A percentile compares a stretch with the other conserved stretches of the same genome.
Conservation (phyloP, 2,113 vertebrate species). For the Scortum barcoo region DNA sequence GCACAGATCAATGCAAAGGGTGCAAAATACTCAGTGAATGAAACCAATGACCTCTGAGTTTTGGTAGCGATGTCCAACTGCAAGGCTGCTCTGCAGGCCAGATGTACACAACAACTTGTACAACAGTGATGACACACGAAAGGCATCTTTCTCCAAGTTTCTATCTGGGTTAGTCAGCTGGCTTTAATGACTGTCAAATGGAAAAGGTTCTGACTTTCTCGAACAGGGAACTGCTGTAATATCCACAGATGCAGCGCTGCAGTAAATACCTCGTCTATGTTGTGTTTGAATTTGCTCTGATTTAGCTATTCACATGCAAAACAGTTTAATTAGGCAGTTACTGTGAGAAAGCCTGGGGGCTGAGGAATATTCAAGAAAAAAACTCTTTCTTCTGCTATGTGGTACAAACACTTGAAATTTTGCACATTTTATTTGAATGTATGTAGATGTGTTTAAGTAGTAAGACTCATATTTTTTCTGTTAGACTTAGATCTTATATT, state of each 20-base stretch:
- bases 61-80: background rate
- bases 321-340: background rate
- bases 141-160: background rate
- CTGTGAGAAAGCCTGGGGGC: background rate
- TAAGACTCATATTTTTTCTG: background rate
- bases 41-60: conserved; percentile 6
- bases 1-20: background rate
- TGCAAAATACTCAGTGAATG: background rate
- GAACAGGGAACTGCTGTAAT: background rate
- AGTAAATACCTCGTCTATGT: background rate
- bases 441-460: background rate
- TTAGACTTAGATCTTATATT: background rate
- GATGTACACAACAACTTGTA: conserved; percentile 25
- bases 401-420: background rate
- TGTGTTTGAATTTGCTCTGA: background rate
- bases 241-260: background rate
- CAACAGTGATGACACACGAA: background rate
- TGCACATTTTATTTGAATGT: background rate
- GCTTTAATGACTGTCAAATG: conserved; percentile 8
- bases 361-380: background rate
- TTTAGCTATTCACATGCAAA: background rate
- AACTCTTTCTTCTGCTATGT: background rate
- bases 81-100: conserved; percentile 7
- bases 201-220: background rate
- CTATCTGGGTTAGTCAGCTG: background rate